phyloP scores from a whole-genome alignment of 2,797 vertebrate species.

The Gastrophryne carolinensis region DNA sequence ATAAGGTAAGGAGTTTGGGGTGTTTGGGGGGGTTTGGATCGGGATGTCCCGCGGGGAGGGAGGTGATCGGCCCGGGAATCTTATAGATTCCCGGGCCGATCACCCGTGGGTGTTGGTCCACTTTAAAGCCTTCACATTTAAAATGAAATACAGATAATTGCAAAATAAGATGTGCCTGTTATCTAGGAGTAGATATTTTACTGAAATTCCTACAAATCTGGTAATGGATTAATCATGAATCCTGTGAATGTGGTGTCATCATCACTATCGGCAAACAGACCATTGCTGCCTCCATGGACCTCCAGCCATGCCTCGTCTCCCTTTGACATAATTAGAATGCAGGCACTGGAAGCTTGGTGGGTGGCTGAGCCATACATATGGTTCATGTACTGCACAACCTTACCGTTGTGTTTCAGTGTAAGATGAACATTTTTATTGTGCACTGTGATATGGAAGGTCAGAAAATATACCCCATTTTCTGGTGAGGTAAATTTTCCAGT shows the following conservation, averaged over 20 bases:
- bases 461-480: constrained; percentile 80
- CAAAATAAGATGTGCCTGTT: no score
- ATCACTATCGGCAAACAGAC: constrained; percentile 86
- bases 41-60: no score
- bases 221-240: no score
- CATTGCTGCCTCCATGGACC: constrained; percentile 80
- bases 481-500: constrained; percentile 85
- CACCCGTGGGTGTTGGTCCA: no score
- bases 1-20: no score
- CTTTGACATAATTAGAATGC: constrained; percentile 76
- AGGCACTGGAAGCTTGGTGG: constrained; percentile 86
- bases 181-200: no score
- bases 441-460: constrained; percentile 92
- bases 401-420: constrained; percentile 81
- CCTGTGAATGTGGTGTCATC: constrained; percentile 92
- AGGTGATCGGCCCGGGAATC: no score
- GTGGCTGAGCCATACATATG: constrained; percentile 84
- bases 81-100: no score
- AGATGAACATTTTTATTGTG: constrained; percentile 87
- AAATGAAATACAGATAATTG: no score
- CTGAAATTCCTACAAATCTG: no score
- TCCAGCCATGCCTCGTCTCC: constrained; percentile 93
- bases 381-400: constrained; percentile 81
- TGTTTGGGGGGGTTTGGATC: no score
- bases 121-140: no score